phyloP scores from a whole-genome alignment of 2,888 invertebrate species.

The Campoplex capitator region DNA sequence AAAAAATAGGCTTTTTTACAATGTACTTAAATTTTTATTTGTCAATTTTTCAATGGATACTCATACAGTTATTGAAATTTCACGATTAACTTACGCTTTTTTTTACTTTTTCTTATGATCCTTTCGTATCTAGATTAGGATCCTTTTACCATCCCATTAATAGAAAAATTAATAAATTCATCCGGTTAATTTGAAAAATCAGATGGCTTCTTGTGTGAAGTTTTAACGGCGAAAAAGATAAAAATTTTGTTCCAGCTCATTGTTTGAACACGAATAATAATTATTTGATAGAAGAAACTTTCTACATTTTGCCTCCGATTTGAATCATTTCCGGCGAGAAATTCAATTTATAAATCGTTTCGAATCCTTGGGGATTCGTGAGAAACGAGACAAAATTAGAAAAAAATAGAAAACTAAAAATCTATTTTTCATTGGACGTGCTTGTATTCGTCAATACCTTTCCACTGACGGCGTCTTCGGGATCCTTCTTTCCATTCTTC shows the following conservation, averaged over 20 bases:
- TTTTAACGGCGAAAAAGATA: not conserved
- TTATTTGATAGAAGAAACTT: not conserved
- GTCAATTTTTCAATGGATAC: not conserved
- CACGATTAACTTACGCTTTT: not conserved
- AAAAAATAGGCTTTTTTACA: no score
- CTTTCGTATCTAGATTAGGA: not conserved
- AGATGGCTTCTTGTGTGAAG: not conserved
- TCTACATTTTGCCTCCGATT: not conserved
- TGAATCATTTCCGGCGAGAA: no score
- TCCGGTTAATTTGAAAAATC: not conserved
- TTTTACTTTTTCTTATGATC: not conserved
- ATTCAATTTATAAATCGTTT: no score
- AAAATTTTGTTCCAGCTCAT: not conserved
- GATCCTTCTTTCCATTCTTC: not conserved
- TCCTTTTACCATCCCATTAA: not conserved
- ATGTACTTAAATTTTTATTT: not conserved
- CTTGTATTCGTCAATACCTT: no score
- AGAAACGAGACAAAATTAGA: no score
- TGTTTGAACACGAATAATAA: no score
- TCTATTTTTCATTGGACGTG: no score
- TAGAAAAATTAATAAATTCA: not conserved
- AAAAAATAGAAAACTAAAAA: no score
- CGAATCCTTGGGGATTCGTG: no score
- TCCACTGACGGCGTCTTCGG: not conserved
- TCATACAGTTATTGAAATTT: not conserved